Percentiles rank a stretch among this genome's conserved stretches.
These are phyloP conservation scores for Patella ulyssiponensis DNA, from an alignment of 2,888 invertebrate genomes.

Conservation along the genomic window DNA sequence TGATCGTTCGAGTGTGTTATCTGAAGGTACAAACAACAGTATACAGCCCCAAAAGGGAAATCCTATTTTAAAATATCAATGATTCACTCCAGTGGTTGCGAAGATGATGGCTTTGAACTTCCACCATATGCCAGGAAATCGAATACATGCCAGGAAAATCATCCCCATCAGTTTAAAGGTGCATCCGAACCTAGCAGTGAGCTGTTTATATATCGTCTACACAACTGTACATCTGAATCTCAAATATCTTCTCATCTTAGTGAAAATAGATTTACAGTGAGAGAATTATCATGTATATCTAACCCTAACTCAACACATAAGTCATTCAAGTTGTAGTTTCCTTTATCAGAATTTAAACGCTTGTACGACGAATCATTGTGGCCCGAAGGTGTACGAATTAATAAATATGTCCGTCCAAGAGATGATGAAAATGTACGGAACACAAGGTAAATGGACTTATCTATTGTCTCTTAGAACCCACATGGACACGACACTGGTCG, in stretches of 20 bases:
- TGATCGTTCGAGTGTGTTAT: too few relatives aligned
- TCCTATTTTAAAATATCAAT: neutral
- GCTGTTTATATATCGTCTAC: neutral
- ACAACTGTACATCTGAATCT: neutral
- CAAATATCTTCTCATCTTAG: neutral
- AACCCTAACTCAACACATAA: neutral
- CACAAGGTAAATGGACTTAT: too few relatives aligned
- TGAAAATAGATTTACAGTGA: neutral
- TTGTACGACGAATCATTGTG: neutral
- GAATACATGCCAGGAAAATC: neutral
- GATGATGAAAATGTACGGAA: too few relatives aligned
- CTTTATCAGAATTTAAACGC: neutral
- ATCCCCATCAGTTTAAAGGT: neutral
- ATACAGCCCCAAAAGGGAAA: too few relatives aligned
- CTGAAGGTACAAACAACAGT: too few relatives aligned
- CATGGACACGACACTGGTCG: too few relatives aligned
- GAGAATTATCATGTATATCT: neutral
- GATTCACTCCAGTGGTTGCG: neutral
- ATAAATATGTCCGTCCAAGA: neutral
- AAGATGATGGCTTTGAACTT: neutral
- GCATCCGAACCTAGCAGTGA: neutral
- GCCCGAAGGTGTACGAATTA: neutral
- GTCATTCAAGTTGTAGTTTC: neutral
- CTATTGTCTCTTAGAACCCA: too few relatives aligned
- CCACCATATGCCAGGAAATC: neutral